These are phyloP conservation scores for Burhinus bistriatus DNA, from an alignment of 2,113 vertebrate genomes.

Conservation along the genomic window DNA sequence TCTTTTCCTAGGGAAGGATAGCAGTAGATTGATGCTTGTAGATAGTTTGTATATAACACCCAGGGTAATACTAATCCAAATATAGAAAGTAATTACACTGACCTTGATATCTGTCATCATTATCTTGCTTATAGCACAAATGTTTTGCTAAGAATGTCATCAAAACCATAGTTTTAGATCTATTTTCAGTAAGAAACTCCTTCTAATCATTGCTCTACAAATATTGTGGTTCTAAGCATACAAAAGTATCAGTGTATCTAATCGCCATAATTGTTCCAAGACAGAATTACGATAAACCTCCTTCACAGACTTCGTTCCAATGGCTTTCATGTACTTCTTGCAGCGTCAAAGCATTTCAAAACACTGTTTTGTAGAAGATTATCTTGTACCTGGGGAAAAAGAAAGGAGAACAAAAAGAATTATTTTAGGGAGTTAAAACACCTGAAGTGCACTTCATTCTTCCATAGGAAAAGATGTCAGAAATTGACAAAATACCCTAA, in stretches of 20 bases:
- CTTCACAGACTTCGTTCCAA: conserved; percentile 34
- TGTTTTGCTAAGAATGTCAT: conserved; percentile 62
- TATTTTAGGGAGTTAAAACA: conserved; percentile 42
- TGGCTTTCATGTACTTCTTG: conserved; percentile 53
- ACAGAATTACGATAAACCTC: conserved; percentile 57
- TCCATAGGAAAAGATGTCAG: conserved; percentile 30
- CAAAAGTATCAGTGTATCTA: conserved; percentile 51
- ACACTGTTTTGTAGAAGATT: conserved; percentile 44
- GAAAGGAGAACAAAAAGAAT: conserved; percentile 42
- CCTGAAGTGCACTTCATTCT: conserved; percentile 53
- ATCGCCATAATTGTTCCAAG: conserved; percentile 64
- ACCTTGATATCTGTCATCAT: conserved; percentile 73
- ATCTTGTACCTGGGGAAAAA: conserved; percentile 34
- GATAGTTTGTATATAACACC: conserved; percentile 14
- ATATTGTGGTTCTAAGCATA: conserved; percentile 61
- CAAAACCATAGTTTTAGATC: conserved; percentile 65
- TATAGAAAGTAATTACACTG: conserved; percentile 71
- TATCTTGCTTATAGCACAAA: conserved; percentile 56
- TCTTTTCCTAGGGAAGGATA: background rate
- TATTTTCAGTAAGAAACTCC: conserved; percentile 63
- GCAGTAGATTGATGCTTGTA: conserved; percentile 20
- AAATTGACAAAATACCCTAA: conserved; percentile 8
- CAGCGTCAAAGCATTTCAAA: conserved; percentile 58
- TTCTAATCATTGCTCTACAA: conserved; percentile 61
- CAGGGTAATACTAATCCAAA: conserved; percentile 62